Base-by-base conservation (phyloP, 2,797 vertebrate genomes). In the Kryptopterus vitreolus region DNA sequence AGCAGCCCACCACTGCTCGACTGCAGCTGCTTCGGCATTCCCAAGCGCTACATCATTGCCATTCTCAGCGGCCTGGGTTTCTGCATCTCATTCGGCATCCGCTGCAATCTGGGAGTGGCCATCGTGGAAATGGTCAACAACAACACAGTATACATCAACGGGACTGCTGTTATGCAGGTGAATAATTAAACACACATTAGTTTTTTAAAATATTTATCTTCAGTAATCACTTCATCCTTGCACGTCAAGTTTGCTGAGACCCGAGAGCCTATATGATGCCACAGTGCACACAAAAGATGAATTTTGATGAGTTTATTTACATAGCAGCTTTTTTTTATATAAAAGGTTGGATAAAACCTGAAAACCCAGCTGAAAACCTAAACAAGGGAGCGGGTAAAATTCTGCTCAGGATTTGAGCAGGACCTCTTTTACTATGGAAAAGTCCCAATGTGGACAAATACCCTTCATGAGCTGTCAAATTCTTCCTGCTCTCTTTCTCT, bases 101-200 rank as follows among this genome's bases (percentile, higher is more conserved):
- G 98, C 18, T 99, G 98, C 87, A 99, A 98, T 87, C 95, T 99
- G 33, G 98, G 98, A 0, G 97, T 99, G 55, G 98, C 98, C 89
- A 98, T 99, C 0, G 98, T 99, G 83, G 96, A 98, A 90, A 99
- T 99, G 98, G 98, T 99, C 86, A 99, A 98, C 92, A 99, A 99
- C 76, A 98, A 90, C 91, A 99, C 98, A 0, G 85, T 98, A 52
- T 99, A 97, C 15, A 88, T 99, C 11, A 92, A 98, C 0, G 97
- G 97, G 38, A 98, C 96, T 62, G 92, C 95, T 0, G 95, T 98
- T 87, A 89, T 97, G 79, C 94, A 95, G 96, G 98, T 98, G 87
- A 85, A 82, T 76, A 46, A 63, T 86, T 0, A 3, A 63, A 46
- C n/a, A 43, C 26, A 70, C 29, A 55, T 55, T 59, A 9, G 43